Conservation (phyloP, 2,888 invertebrate genomes). For the Xestia ashworthii region DNA sequence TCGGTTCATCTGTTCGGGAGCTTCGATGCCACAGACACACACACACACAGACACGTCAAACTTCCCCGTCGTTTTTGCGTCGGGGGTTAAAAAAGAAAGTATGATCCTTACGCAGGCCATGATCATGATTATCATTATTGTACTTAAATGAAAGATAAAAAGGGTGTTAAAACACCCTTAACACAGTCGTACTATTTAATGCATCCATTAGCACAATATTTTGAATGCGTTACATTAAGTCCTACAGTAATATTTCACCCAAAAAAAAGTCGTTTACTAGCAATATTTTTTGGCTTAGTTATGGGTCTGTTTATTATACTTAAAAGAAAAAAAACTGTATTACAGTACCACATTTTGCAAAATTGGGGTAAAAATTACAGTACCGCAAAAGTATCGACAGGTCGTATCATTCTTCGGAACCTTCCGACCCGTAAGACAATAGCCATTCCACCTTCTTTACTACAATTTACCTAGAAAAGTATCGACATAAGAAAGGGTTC, state of each 20-base stretch:
- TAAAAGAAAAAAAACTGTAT: not conserved
- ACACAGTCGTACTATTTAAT: too few relatives aligned
- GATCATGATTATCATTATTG: not conserved
- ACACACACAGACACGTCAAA: too few relatives aligned
- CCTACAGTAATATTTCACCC: too few relatives aligned
- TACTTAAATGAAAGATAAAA: not conserved
- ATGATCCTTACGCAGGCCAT: not conserved
- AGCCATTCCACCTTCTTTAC: conserved; percentile 45
- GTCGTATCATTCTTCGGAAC: conserved; percentile 29
- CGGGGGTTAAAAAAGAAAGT: not conserved
- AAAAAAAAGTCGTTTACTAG: too few relatives aligned
- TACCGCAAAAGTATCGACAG: conserved; percentile 22
- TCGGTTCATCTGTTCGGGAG: too few relatives aligned
- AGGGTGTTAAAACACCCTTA: too few relatives aligned
- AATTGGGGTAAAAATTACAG: conserved; percentile 31
- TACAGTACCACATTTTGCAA: not conserved
- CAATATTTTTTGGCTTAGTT: too few relatives aligned
- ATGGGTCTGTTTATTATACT: too few relatives aligned
- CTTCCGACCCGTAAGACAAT: conserved; percentile 36
- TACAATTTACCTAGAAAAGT: conserved; percentile 52
- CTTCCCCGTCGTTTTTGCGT: too few relatives aligned
- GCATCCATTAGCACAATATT: too few relatives aligned
- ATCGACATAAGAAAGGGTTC: conserved; percentile 39
- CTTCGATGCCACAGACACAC: too few relatives aligned
- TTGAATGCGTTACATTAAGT: too few relatives aligned